phyloP scores from a whole-genome alignment of 2,797 vertebrate genomes.

The Cercopithecus diana region DNA sequence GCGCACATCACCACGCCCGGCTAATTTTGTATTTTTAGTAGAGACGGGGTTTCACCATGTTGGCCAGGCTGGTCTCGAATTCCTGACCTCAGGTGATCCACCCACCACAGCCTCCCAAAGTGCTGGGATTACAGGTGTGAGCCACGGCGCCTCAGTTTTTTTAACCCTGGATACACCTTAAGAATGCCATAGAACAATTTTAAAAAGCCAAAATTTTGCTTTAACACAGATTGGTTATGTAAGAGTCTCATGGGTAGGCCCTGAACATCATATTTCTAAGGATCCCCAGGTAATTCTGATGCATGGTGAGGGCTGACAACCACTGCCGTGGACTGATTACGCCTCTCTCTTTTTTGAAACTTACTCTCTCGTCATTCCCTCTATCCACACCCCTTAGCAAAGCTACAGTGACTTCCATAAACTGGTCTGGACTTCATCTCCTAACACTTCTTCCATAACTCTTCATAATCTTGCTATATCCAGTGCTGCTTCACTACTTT shows the following conservation, averaged over 20 bases:
- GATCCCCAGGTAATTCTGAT: not conserved
- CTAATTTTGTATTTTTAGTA: too few relatives aligned
- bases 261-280: slow-evolving; percentile 9
- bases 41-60: too few relatives aligned
- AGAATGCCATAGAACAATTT: not conserved
- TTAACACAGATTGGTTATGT: not conserved
- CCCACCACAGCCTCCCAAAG: too few relatives aligned
- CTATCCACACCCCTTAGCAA: not conserved
- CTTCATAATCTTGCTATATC: not conserved
- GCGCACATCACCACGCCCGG: too few relatives aligned
- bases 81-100: too few relatives aligned
- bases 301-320: not conserved
- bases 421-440: not conserved
- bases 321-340: not conserved
- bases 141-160: not conserved
- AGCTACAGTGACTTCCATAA: not conserved
- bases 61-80: too few relatives aligned
- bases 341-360: not conserved
- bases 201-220: not conserved
- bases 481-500: not conserved
- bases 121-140: not conserved
- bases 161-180: not conserved
- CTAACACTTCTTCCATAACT: not conserved
- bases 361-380: not conserved
- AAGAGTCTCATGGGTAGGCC: not conserved